Evolutionary conservation across 2,113 vertebrate genomes (phyloP).

Genomic region (Alethe diademata): DNA sequence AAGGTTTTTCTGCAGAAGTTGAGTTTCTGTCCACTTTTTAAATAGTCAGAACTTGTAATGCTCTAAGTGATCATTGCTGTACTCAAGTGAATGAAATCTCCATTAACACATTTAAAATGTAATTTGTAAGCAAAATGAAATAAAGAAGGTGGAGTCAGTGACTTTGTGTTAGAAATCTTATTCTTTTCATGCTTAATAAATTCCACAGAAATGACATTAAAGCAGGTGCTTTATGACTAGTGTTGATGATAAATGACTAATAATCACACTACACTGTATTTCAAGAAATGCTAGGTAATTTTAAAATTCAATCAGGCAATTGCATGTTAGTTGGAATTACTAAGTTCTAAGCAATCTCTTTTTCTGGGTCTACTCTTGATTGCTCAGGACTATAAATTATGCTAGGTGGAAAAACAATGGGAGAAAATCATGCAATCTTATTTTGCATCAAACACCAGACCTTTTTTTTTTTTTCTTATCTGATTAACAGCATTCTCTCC

Average conservation of each 20-base stretch:
- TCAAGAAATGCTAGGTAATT: not conserved
- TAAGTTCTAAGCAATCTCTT: not conserved
- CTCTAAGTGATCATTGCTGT: not conserved
- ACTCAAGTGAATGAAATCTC: not conserved
- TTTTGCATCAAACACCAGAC: not conserved
- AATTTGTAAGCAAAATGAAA: not conserved
- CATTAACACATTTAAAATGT: not conserved
- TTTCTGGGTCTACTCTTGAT: not conserved
- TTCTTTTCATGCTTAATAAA: not conserved
- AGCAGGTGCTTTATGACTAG: not conserved
- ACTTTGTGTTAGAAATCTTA: not conserved
- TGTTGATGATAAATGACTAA: not conserved
- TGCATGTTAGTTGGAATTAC: not conserved
- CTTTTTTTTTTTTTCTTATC: not conserved
- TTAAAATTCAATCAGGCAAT: not conserved
- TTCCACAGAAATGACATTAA: not conserved
- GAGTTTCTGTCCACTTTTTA: not conserved
- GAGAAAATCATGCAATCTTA: not conserved
- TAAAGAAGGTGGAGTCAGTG: not conserved
- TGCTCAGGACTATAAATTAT: not conserved
- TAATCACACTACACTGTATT: not conserved
- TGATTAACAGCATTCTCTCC: slow-evolving; percentile 1
- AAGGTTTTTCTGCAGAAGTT: not conserved
- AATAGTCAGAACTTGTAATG: not conserved
- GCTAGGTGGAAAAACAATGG: not conserved